Evolutionary conservation across 2,113 vertebrate species (phyloP).

Genomic region (Mustelus asterias): DNA sequence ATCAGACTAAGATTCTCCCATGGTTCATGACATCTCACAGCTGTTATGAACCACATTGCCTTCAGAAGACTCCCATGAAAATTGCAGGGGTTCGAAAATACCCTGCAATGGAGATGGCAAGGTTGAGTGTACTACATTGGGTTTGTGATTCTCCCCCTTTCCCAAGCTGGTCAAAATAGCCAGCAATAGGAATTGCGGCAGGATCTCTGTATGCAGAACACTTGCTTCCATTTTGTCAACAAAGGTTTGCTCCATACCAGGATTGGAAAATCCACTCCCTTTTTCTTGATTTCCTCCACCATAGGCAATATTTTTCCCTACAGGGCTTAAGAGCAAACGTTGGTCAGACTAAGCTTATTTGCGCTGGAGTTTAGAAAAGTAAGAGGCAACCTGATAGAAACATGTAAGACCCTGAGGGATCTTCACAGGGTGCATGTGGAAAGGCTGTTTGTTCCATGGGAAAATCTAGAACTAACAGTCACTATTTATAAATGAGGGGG

Average conservation of each 20-base stretch:
- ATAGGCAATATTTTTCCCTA: background rate
- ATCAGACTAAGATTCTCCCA: background rate
- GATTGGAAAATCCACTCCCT: background rate
- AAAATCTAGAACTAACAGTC: too few relatives aligned
- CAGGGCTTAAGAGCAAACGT: too few relatives aligned
- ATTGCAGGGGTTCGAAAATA: background rate
- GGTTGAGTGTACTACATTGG: background rate
- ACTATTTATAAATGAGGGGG: too few relatives aligned
- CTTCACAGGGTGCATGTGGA: too few relatives aligned
- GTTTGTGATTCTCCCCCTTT: background rate
- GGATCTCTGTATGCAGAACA: too few relatives aligned
- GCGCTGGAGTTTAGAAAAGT: too few relatives aligned
- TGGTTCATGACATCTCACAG: background rate
- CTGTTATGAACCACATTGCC: background rate
- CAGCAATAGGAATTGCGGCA: background rate
- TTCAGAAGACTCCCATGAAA: background rate
- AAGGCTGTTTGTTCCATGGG: too few relatives aligned
- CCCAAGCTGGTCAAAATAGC: background rate
- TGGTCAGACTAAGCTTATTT: too few relatives aligned
- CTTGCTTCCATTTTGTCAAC: background rate
- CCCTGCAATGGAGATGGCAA: background rate
- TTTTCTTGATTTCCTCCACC: background rate
- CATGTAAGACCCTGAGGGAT: too few relatives aligned
- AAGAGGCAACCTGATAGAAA: too few relatives aligned
- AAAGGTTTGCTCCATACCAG: background rate